Evolutionary conservation across 1,140 invertebrate species (phyloP).

Genomic region (Heliconius congener): DNA sequence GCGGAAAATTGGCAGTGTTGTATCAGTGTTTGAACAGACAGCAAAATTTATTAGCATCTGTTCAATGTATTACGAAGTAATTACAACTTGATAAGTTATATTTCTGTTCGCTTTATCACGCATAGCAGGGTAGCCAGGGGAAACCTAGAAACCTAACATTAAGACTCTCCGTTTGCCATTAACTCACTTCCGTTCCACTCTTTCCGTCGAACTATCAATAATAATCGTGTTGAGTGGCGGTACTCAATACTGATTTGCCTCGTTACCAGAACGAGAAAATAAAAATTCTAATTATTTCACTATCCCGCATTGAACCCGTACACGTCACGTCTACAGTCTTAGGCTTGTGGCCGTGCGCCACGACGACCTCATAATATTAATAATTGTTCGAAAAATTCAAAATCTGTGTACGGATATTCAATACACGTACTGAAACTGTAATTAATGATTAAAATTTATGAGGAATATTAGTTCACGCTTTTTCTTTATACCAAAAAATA

Average conservation of each 20-base stretch:
- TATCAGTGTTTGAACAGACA: background rate
- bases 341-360: too few relatives aligned
- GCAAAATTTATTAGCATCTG: background rate
- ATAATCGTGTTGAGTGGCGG: background rate
- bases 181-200: background rate
- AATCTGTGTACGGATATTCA: too few relatives aligned
- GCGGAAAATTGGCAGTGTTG: background rate
- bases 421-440: too few relatives aligned
- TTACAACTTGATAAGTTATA: background rate
- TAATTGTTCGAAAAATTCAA: too few relatives aligned
- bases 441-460: background rate
- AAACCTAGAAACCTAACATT: background rate
- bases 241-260: too few relatives aligned
- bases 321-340: too few relatives aligned
- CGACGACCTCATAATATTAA: too few relatives aligned
- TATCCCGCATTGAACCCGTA: too few relatives aligned
- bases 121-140: background rate
- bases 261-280: too few relatives aligned
- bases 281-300: too few relatives aligned
- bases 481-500: background rate
- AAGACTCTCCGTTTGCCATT: background rate
- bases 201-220: background rate
- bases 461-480: background rate
- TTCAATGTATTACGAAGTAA: background rate
- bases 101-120: background rate